These are phyloP conservation scores for Chaenogobius annularis DNA, from an alignment of 2,113 vertebrate genomes.

Conservation along the genomic window DNA sequence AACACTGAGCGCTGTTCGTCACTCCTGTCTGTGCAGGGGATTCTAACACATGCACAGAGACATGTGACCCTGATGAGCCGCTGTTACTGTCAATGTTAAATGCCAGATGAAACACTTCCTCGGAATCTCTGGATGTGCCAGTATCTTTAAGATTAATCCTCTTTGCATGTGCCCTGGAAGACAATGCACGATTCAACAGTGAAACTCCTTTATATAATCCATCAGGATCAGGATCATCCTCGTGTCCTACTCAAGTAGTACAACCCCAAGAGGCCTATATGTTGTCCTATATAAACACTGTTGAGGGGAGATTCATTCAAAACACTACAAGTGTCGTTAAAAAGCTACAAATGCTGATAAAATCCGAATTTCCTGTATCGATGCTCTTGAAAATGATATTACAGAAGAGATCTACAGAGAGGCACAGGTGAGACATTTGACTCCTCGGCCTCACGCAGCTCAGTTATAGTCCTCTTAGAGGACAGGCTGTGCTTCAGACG, in stretches of 20 bases:
- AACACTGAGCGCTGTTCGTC: not conserved
- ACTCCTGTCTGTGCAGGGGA: not conserved
- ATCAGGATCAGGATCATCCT: constrained; percentile 6
- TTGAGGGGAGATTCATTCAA: not conserved
- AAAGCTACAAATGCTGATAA: constrained; percentile 14
- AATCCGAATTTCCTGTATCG: constrained; percentile 26
- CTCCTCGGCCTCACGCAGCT: constrained; percentile 43
- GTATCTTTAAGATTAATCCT: constrained; percentile 10
- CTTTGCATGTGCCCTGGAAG: constrained; percentile 4
- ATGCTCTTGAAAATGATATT: constrained; percentile 44
- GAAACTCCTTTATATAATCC: not conserved
- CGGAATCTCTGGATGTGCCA: not conserved
- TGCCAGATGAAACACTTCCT: not conserved
- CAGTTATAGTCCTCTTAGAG: constrained; percentile 16
- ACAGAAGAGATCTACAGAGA: constrained; percentile 53
- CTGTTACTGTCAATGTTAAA: constrained; percentile 8
- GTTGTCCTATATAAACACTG: not conserved
- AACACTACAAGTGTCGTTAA: not conserved
- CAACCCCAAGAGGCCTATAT: constrained; percentile 4
- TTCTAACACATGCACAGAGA: not conserved
- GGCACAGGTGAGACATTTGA: constrained; percentile 57
- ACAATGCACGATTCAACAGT: constrained; percentile 3
- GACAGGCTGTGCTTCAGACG: not conserved
- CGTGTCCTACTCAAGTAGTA: constrained; percentile 12
- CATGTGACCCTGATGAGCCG: constrained; percentile 25